phyloP scores from a whole-genome alignment of 2,888 invertebrate species.

The Anoplius nigerrimus region DNA sequence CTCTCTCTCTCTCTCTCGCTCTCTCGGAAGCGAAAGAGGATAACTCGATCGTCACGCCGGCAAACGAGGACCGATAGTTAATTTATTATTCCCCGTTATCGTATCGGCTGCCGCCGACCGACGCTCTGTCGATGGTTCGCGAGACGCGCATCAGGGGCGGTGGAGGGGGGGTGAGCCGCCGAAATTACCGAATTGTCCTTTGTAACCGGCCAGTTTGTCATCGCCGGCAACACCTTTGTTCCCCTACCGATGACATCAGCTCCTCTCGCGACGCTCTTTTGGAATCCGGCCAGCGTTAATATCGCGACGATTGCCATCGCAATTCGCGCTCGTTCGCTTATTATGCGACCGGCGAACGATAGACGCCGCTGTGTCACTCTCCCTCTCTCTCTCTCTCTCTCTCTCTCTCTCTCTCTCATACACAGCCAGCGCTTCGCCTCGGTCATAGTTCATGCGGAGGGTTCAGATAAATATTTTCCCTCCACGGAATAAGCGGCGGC shows the following conservation, averaged over 20 bases:
- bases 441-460: slow-evolving; percentile 4
- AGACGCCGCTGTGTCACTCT: no score
- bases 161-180: slow-evolving; percentile 7
- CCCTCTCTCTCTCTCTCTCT: no score
- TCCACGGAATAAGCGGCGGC: slow-evolving; percentile 9
- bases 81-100: slow-evolving; percentile 56
- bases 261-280: not conserved
- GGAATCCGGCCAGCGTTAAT: no score
- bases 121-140: slow-evolving; percentile 26
- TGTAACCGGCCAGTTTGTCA: no score
- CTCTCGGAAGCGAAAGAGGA: slow-evolving; percentile 8
- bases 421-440: no score
- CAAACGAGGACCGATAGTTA: slow-evolving; percentile 27
- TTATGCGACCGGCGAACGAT: no score
- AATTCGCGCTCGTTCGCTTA: not conserved
- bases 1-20: no score
- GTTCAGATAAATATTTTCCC: slow-evolving; percentile 24
- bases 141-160: slow-evolving; percentile 26
- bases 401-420: no score
- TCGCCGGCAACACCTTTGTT: no score
- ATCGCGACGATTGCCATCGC: no score
- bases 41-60: not conserved
- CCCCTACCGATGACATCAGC: not conserved
- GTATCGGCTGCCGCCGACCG: slow-evolving; percentile 17
- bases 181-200: no score